phyloP scores from a whole-genome alignment of 1,140 invertebrate genomes.

The Chionoecetes opilio region DNA sequence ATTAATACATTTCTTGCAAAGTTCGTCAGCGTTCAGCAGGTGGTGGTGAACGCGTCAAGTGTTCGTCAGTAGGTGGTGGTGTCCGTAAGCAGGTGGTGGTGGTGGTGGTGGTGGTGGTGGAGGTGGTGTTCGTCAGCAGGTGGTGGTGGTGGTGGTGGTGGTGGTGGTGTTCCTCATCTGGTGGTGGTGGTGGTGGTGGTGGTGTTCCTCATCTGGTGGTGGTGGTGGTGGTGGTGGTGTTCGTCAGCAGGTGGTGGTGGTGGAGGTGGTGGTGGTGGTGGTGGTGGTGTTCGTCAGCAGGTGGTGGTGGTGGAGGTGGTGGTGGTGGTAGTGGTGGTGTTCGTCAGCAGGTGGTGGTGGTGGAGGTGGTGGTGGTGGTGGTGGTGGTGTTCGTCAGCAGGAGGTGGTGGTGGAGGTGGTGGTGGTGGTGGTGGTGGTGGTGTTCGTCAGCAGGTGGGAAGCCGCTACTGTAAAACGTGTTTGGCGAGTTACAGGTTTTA shows the following conservation, averaged over 20 bases:
- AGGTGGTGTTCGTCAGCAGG: neutral
- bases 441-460: neutral
- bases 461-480: conserved; percentile 10
- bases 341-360: neutral
- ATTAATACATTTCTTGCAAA: no score
- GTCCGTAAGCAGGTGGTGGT: neutral
- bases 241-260: neutral
- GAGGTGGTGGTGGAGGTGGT: conserved; percentile 3
- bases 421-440: conserved; percentile 25
- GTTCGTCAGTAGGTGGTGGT: no score
- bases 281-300: neutral
- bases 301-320: conserved; percentile 16
- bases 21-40: no score
- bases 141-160: conserved; percentile 36
- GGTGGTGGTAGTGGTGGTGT: conserved; percentile 12
- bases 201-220: neutral
- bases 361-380: neutral
- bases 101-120: conserved; percentile 41
- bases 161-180: neutral
- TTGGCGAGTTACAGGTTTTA: conserved; percentile 14
- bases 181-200: conserved; percentile 32
- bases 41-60: no score
- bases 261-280: conserved; percentile 33
- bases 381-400: neutral
- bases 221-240: conserved; percentile 23